phyloP scores from a whole-genome alignment of 2,113 vertebrate species.

The Prietella phreatophila region DNA sequence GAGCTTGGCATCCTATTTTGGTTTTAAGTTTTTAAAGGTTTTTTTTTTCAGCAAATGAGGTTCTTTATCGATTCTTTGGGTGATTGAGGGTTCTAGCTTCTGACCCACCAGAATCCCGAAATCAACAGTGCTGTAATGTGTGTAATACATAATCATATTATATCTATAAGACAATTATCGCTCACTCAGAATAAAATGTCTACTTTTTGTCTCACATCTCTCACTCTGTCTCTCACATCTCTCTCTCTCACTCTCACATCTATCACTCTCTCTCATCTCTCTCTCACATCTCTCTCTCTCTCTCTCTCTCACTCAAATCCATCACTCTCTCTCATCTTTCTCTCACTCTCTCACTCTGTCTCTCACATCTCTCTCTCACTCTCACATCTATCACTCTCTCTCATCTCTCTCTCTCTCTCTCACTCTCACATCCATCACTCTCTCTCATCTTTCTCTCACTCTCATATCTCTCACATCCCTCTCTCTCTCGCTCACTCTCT shows the following conservation, averaged over 20 bases:
- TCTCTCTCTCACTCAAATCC: too few relatives aligned
- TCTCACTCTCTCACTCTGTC: too few relatives aligned
- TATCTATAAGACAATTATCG: background rate
- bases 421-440: too few relatives aligned
- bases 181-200: background rate
- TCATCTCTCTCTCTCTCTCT: background rate
- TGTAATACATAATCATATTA: background rate
- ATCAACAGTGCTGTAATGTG: background rate
- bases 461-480: constrained; percentile 17
- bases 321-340: too few relatives aligned
- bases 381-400: too few relatives aligned
- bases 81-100: background rate
- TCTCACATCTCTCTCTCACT: background rate
- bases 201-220: background rate
- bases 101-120: background rate
- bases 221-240: background rate
- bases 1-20: too few relatives aligned
- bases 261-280: constrained; percentile 33
- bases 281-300: too few relatives aligned
- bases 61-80: background rate
- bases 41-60: background rate
- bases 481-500: constrained; percentile 19
- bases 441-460: constrained; percentile 59
- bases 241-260: constrained; percentile 11
- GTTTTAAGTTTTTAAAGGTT: too few relatives aligned